A percentile compares a stretch with the other conserved stretches of the same genome.
These are phyloP conservation scores for Aphidius gifuensis DNA, from an alignment of 1,140 invertebrate species.

Conservation along the genomic window DNA sequence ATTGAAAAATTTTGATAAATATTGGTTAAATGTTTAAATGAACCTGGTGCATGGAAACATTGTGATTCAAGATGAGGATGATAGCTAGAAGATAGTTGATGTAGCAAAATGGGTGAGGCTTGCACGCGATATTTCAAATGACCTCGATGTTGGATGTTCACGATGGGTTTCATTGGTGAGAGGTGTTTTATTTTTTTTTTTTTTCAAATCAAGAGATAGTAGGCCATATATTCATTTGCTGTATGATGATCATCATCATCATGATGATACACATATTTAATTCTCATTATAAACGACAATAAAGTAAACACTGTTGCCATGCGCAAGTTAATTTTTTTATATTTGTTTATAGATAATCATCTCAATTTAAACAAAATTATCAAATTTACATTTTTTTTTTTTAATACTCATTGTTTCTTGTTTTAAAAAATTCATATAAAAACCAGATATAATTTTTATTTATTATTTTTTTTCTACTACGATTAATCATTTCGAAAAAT, in stretches of 20 bases:
- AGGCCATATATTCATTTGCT: conserved; percentile 38
- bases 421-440: too few species aligned
- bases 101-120: conserved; percentile 8
- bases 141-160: conserved; percentile 51
- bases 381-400: background rate
- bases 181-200: conserved; percentile 35
- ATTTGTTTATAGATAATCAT: background rate
- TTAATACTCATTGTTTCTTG: background rate
- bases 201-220: conserved; percentile 41
- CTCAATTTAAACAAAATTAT: conserved; percentile 22
- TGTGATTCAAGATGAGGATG: background rate
- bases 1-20: too few species aligned
- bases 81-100: conserved; percentile 3
- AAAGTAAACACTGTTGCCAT: conserved; percentile 2
- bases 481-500: too few species aligned
- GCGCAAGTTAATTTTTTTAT: conserved; percentile 7
- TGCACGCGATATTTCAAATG: conserved; percentile 43
- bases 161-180: conserved; percentile 46
- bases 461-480: background rate
- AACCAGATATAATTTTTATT: too few species aligned
- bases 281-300: background rate
- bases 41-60: too few species aligned
- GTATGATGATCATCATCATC: too few species aligned
- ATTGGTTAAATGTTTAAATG: too few species aligned
- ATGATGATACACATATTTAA: conserved; percentile 24